Base-by-base conservation (phyloP, 2,113 vertebrate genomes). In the Labrus mixtus region DNA sequence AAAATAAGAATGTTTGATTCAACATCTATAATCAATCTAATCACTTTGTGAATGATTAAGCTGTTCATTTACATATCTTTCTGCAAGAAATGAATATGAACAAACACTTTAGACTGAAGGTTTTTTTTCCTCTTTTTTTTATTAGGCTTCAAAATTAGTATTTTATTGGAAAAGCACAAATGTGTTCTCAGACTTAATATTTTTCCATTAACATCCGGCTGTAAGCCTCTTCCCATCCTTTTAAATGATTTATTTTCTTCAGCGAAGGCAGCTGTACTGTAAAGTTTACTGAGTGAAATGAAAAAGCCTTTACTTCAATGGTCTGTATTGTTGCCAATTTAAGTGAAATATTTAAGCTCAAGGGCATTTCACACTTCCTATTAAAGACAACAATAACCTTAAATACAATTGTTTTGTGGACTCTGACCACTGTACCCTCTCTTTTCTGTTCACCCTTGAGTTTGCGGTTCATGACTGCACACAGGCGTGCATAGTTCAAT, bases 291-390 rank as follows among this genome's bases (percentile, higher is more conserved):
- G n/a, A 2, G 57, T 23, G 48, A 57, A 15, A 45, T 74, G 63
- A 41, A 82, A 82, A 70, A 39, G 53, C 45, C 33, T 64, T 61
- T 50, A 43, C 68, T 76, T 67, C 53, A 77, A 45, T 60, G 58
- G 53, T 79, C n/a, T 64, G 68, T 41, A 61, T 82, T 88, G 72
- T 89, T 68, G 69, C 60, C 62, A 36, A 6, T 60, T 61, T 25
- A 39, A 20, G 20, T 56, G 22, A 78, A 70, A 29, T 48, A 71
- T 74, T 75, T 71, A 57, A 39, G 50, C 62, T 67, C 57, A 61
- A 53, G 67, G 67, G 37, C 66, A 78, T 81, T 86, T 78, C 22
- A 73, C 57, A 46, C 19, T 25, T 20, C 19, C 37, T 37, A 29
- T 36, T 13, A n/a, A 13, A 71, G 61, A 84, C 19, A 2, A 10